Evolutionary conservation across 2,113 vertebrate species (phyloP), one percentile per base, ranked within the genome.

Genomic region (Mustelus asterias): DNA sequence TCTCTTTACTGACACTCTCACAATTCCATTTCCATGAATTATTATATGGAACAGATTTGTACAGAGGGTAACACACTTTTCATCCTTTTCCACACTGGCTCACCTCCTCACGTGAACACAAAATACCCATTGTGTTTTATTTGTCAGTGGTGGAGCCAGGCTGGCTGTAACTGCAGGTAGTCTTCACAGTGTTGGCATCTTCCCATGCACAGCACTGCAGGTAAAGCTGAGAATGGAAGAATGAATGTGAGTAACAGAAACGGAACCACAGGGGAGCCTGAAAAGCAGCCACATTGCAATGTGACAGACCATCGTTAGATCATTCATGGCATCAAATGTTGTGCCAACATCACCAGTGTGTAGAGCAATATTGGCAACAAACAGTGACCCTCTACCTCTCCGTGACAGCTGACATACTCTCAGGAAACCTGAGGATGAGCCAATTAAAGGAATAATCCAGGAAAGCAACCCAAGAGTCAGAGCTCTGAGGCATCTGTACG

Each of bases 401-500:
- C 4, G 22, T 14, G 26, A 58, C 88, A 90, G 54, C 48, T 90
- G 88, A 90, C 58, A 90, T 16, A 63, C 88, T 90, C 54, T 90
- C 54, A 63, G 88, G 88, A 90, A 90, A 14, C 18, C 29, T 63
- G 10, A n/a, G 26, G 33, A 90, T 90, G 88, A 63, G 54, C 88
- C 88, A 90, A 90, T 90, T 90, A 63, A 16, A 60, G 58, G 54
- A 60, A 90, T 63, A 90, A 63, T 90, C 58, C 88, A n/a, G 54
- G 88, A 90, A 90, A 63, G 4, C 88, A 90, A 63, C 29, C 11
- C 29, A 0, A 14, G 54, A 63, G 88, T n/a, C 58, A n/a, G 26
- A 60, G 29, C 5, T 63, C 29, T 65, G 89, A 37, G 33, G 60
- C 3, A 65, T 65, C 20, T 65, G 60, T 89, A 54, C 26, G 11